These are phyloP conservation scores for Leucoptera coffeella DNA, from an alignment of 2,888 invertebrate genomes.

Conservation along the genomic window DNA sequence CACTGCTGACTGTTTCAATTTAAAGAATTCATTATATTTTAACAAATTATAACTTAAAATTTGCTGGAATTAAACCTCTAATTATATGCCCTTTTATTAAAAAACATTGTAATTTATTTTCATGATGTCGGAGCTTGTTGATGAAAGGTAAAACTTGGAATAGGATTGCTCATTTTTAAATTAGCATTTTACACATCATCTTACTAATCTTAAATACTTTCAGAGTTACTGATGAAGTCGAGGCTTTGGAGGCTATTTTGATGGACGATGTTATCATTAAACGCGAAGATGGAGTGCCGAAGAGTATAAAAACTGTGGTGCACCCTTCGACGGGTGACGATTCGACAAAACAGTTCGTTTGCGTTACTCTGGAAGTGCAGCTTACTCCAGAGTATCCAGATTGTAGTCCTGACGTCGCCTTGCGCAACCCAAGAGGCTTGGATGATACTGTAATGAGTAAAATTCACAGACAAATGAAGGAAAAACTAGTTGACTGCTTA, in stretches of 20 bases:
- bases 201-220: conserved; percentile 10
- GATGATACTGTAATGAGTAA: conserved; percentile 63
- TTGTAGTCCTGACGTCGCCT: conserved; percentile 62
- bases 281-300: conserved; percentile 52
- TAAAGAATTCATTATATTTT: too few species aligned
- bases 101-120: too few species aligned
- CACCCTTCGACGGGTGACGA: conserved; percentile 83
- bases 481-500: conserved; percentile 62
- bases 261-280: conserved; percentile 66
- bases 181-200: background rate
- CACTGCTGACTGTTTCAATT: too few species aligned
- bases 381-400: conserved; percentile 72
- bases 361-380: conserved; percentile 70
- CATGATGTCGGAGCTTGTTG: conserved; percentile 27
- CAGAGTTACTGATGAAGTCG: conserved; percentile 77
- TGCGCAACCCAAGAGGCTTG: conserved; percentile 77
- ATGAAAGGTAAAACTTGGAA: conserved; percentile 20
- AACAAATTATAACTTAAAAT: too few species aligned
- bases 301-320: conserved; percentile 67
- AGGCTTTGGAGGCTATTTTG: conserved; percentile 79
- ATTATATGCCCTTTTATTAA: too few species aligned
- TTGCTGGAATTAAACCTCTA: too few species aligned
- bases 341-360: conserved; percentile 75
- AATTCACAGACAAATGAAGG: conserved; percentile 56
- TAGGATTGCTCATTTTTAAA: too few species aligned